Conservation (phyloP, 2,797 vertebrate species). For the Peromyscus melanophrys region DNA sequence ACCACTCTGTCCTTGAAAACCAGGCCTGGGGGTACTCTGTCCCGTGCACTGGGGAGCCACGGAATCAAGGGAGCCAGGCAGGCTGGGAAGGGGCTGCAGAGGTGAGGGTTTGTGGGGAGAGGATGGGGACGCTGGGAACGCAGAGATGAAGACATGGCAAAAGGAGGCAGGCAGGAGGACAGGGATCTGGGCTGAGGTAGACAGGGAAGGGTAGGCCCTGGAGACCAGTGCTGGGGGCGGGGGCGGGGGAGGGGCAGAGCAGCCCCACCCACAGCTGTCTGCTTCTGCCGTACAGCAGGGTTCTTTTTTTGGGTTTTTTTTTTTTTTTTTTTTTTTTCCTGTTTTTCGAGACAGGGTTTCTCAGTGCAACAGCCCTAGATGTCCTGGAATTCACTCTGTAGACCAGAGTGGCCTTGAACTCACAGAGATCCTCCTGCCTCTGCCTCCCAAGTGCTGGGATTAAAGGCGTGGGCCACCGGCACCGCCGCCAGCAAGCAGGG, state of each 20-base stretch:
- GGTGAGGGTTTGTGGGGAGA: fast-evolving
- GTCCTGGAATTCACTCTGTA: too few relatives aligned
- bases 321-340: too few relatives aligned
- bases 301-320: background rate
- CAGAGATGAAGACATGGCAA: background rate
- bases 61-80: background rate
- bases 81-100: background rate
- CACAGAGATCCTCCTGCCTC: too few relatives aligned
- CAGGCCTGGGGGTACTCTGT: background rate
- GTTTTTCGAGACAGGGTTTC: too few relatives aligned
- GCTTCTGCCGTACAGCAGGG: background rate
- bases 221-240: background rate
- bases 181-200: background rate
- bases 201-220: background rate
- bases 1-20: background rate
- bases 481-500: background rate
- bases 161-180: background rate
- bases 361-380: too few relatives aligned
- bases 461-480: too few relatives aligned
- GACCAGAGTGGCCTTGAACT: too few relatives aligned
- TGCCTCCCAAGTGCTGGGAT: too few relatives aligned
- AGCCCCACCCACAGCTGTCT: too few relatives aligned
- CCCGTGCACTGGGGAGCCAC: background rate
- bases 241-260: fast-evolving
- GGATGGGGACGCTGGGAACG: background rate